Conservation (phyloP, 2,113 vertebrate genomes). For the Gallinago undulata region DNA sequence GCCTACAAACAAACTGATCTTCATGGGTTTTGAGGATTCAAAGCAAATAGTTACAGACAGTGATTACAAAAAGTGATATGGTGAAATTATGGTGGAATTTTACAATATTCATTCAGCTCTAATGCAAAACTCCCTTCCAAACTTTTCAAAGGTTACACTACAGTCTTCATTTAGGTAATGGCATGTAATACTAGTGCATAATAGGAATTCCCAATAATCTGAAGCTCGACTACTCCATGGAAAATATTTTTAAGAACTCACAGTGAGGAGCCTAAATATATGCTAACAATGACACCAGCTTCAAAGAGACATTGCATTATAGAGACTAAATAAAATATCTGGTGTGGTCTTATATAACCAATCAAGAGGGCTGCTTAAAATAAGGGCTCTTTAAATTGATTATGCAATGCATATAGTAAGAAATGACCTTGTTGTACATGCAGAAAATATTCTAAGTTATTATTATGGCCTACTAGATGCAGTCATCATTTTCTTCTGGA, state of each 20-base stretch:
- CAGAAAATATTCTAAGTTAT: neutral
- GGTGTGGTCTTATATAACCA: neutral
- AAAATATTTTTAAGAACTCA: neutral
- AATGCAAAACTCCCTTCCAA: neutral
- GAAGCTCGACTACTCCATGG: neutral
- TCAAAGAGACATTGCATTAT: neutral
- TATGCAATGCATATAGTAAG: neutral
- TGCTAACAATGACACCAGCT: neutral
- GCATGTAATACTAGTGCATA: neutral
- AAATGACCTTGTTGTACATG: neutral
- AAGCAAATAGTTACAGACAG: neutral
- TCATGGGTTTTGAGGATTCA: neutral
- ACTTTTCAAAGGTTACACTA: neutral
- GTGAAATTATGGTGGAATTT: neutral
- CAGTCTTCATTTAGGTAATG: neutral
- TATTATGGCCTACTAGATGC: neutral
- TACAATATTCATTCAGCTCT: neutral
- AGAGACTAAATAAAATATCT: neutral
- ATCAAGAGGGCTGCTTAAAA: neutral
- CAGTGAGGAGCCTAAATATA: neutral
- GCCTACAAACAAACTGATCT: neutral
- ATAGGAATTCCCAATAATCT: neutral
- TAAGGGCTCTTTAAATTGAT: neutral
- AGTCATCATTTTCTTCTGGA: neutral
- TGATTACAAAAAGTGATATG: neutral